phyloP scores from a whole-genome alignment of 1,140 invertebrate genomes.

The Macrobrachium nipponense region DNA sequence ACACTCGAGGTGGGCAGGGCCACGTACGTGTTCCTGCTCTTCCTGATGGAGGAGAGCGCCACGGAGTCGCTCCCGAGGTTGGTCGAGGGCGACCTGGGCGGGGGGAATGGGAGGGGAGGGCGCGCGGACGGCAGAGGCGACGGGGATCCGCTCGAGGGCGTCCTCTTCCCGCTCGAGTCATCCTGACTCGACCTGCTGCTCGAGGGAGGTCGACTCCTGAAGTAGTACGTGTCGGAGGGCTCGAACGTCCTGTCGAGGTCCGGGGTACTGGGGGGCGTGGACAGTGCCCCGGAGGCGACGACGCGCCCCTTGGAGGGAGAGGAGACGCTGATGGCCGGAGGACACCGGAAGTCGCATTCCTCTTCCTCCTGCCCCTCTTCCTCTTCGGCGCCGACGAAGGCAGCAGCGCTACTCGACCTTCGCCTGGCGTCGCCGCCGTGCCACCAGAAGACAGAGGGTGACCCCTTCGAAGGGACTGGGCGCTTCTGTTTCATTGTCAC shows the following conservation, averaged over 20 bases:
- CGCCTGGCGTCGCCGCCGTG: no score
- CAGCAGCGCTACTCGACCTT: no score
- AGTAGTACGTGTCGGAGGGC: background rate
- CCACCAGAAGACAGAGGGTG: no score
- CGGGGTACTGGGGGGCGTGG: conserved; percentile 24
- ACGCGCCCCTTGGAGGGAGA: background rate
- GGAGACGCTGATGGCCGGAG: background rate
- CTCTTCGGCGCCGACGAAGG: no score
- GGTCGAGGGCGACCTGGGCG: background rate
- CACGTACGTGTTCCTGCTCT: conserved; percentile 43
- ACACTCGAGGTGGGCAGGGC: conserved; percentile 24
- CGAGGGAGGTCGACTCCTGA: conserved; percentile 28
- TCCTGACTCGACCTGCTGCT: conserved; percentile 31
- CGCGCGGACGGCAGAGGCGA: background rate
- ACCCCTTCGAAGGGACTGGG: no score
- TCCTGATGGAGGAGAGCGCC: conserved; percentile 32
- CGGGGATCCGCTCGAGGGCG: background rate
- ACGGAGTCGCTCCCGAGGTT: conserved; percentile 8
- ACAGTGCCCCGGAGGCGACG: background rate
- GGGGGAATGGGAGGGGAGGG: background rate
- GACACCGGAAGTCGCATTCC: no score
- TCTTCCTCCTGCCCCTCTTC: no score
- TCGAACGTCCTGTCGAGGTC: background rate
- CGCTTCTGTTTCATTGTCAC: no score
- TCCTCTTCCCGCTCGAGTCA: background rate